Evolutionary conservation across 2,888 invertebrate genomes (phyloP), one percentile per base, ranked within the genome.

Genomic region (Cerastoderma edule): DNA sequence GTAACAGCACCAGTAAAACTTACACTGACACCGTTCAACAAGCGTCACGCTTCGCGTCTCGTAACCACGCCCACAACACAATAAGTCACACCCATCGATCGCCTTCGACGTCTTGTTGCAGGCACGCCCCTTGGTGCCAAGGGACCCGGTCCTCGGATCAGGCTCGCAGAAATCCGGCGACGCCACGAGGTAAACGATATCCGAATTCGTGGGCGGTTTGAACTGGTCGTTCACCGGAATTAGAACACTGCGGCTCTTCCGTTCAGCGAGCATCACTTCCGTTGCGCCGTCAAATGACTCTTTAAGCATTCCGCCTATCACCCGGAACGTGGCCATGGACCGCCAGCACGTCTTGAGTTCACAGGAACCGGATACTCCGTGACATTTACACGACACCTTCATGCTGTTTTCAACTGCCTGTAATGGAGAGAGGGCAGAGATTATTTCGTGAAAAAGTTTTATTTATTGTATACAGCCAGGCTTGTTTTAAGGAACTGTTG

Each of bases 261-360:
- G 87, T 63, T 90, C 88, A 66, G 91, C 89, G 56, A 91, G 88
- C 19, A 84, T 94, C 84, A 97, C 96, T 85, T 95, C 95, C 91
- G 98, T 97, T 13, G 98, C 98, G 8, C 97, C 96, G 91, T 98
- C 97, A 92, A 98, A 98, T 92, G 97, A 97, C 90, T 97, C 97
- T 87, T 96, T 95, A 39, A 98, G 94, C 91, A 95, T 96, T 92
- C 97, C 96, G 75, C 98, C 98, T 81, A 98, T 95, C 94, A 97
- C 97, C 89, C 97, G 94, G 94, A 98, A 97, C 60, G 96, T 95
- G 28, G 97, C 96, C 86, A 98, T 94, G 91, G 98, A 98, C 89
- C 97, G 97, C 98, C 98, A 98, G 93, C 98, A 98, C 1, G 98
- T 98, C 91, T 97, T 96, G 89, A 98, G 95, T 89, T 97, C 98